phyloP scores from a whole-genome alignment of 2,888 invertebrate genomes.

The Lottia gigantea region DNA sequence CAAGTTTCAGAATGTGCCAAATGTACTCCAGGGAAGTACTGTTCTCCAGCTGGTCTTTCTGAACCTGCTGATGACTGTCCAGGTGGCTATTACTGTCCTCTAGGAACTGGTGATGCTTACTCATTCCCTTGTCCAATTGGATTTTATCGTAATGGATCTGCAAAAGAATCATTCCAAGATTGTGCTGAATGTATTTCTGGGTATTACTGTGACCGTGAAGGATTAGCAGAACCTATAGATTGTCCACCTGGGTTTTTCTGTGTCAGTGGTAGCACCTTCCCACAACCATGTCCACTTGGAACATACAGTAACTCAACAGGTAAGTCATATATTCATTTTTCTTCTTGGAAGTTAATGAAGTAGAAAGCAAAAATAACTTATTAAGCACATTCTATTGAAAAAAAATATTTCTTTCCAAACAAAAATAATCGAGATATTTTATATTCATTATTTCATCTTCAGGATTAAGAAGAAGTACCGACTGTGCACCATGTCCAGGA shows the following conservation, averaged over 20 bases:
- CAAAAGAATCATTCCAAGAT: constrained; percentile 59
- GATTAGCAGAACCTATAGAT: constrained; percentile 57
- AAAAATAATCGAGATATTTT: neutral
- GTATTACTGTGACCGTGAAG: constrained; percentile 60
- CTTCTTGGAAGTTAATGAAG: no score
- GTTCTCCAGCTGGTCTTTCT: constrained; percentile 54
- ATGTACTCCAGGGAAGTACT: constrained; percentile 63
- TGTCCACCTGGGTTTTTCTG: constrained; percentile 66
- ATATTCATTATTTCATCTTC: constrained; percentile 1
- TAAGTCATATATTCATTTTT: neutral
- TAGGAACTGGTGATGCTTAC: constrained; percentile 53
- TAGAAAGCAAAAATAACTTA: neutral
- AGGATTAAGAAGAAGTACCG: constrained; percentile 53
- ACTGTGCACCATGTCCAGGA: constrained; percentile 66
- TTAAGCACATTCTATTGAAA: neutral
- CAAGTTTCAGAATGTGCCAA: constrained; percentile 59
- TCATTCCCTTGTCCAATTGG: constrained; percentile 63
- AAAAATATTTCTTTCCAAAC: no score
- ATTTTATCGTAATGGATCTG: constrained; percentile 64
- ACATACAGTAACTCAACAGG: constrained; percentile 62
- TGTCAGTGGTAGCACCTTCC: constrained; percentile 58
- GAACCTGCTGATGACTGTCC: constrained; percentile 59
- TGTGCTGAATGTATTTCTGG: constrained; percentile 66
- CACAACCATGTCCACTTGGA: constrained; percentile 64
- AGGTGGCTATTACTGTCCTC: constrained; percentile 64